Percentiles rank a stretch among this genome's conserved stretches.
phyloP scores from a whole-genome alignment of 2,113 vertebrate species.

The Tychaedon coryphoeus region DNA sequence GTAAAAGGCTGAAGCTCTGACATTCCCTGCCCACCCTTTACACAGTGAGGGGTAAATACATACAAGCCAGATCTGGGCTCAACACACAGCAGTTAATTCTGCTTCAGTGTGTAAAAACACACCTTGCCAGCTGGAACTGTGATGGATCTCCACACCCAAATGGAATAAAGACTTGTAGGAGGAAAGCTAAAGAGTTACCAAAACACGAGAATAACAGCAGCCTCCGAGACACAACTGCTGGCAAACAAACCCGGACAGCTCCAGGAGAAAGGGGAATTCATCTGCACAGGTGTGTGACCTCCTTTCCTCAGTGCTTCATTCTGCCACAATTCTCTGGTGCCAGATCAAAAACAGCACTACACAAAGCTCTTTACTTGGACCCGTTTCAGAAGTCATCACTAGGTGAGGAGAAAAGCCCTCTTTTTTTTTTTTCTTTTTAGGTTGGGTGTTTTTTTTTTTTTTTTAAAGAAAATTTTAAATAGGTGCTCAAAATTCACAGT shows the following conservation, averaged over 20 bases:
- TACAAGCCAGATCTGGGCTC: background rate
- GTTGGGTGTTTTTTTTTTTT: background rate
- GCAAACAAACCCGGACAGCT: background rate
- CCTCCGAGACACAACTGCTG: background rate
- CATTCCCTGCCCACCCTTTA: background rate
- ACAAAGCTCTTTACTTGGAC: background rate
- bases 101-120: background rate
- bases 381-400: background rate
- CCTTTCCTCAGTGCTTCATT: background rate
- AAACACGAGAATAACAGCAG: background rate
- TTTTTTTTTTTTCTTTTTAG: background rate
- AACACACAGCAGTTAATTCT: rapidly evolving
- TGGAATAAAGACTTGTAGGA: background rate
- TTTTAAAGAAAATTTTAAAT: background rate
- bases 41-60: rapidly evolving
- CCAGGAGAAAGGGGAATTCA: background rate
- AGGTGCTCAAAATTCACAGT: background rate
- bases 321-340: background rate
- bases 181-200: background rate
- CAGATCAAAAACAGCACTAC: background rate
- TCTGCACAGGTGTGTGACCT: background rate
- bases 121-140: background rate
- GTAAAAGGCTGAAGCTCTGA: background rate
- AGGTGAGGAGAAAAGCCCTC: background rate
- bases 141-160: background rate